A percentile compares a stretch with the other conserved stretches of the same genome.
These are phyloP conservation scores for Apeltes quadracus DNA, from an alignment of 2,113 vertebrate genomes.

Conservation along the genomic window DNA sequence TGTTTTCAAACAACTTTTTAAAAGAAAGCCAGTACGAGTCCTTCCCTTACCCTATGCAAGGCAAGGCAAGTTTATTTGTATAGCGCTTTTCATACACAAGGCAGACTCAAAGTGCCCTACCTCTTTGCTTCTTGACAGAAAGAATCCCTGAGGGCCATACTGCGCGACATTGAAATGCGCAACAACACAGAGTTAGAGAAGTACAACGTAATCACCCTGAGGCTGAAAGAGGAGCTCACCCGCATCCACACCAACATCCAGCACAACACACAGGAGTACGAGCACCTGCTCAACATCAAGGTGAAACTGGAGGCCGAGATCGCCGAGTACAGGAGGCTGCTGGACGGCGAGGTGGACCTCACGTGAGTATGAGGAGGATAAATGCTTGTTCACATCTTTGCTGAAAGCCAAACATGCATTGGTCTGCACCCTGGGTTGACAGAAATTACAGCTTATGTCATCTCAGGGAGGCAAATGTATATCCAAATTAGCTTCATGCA, in stretches of 20 bases:
- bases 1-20: background rate
- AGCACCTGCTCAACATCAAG: slow-evolving; percentile 90
- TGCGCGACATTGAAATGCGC: slow-evolving; percentile 79
- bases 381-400: background rate
- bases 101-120: no score
- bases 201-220: slow-evolving; percentile 83
- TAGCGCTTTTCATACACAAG: no score
- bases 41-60: background rate
- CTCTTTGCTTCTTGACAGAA: slow-evolving; percentile 77
- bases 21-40: background rate
- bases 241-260: slow-evolving; percentile 80
- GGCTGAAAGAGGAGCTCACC: slow-evolving; percentile 82
- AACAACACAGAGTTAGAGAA: slow-evolving; percentile 79
- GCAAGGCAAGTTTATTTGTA: no score
- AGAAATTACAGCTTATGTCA: background rate
- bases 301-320: slow-evolving; percentile 94
- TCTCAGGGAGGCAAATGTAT: slow-evolving; percentile 24
- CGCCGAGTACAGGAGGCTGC: slow-evolving; percentile 88
- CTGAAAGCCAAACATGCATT: background rate
- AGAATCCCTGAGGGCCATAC: slow-evolving; percentile 81
- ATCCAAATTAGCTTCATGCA: slow-evolving; percentile 59
- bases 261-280: slow-evolving; percentile 81
- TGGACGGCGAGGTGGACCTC: slow-evolving; percentile 80
- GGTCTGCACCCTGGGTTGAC: background rate
- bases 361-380: slow-evolving; percentile 73